Evolutionary conservation across 2,113 vertebrate species (phyloP).

Genomic region (Paedocypris sp.): DNA sequence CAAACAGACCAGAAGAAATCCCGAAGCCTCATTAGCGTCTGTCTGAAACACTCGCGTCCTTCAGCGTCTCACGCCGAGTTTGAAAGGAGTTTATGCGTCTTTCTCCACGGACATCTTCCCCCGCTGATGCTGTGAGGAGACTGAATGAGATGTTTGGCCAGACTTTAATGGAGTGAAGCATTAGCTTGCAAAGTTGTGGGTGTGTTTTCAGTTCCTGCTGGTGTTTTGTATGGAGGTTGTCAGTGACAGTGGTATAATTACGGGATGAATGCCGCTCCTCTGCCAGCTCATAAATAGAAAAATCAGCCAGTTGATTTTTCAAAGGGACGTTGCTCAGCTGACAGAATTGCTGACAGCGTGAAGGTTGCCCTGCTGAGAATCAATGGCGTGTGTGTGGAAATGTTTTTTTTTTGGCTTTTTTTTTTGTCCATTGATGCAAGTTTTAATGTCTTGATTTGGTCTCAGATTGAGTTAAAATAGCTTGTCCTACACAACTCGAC

Average conservation of each 20-base stretch:
- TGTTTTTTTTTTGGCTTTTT: conserved; percentile 26
- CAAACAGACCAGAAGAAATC: conserved; percentile 11
- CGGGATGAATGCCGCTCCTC: conserved; percentile 22
- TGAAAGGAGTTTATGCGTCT: conserved; percentile 13
- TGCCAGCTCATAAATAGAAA: conserved; percentile 34
- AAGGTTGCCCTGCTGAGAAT: conserved; percentile 6
- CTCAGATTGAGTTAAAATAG: conserved; percentile 1
- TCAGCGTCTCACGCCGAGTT: neutral
- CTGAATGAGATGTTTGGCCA: neutral
- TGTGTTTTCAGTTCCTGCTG: conserved; percentile 25
- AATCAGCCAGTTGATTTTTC: conserved; percentile 25
- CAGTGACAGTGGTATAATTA: conserved; percentile 30
- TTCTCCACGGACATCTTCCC: conserved; percentile 11
- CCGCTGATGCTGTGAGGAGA: conserved; percentile 20
- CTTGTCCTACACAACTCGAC: neutral
- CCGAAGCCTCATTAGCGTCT: conserved; percentile 11
- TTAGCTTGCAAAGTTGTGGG: conserved; percentile 19
- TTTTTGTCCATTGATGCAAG: conserved; percentile 17
- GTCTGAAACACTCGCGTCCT: conserved; percentile 20
- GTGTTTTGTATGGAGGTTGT: conserved; percentile 32
- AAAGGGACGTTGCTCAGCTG: conserved; percentile 27
- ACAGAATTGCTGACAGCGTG: conserved; percentile 20
- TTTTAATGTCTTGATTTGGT: conserved; percentile 13
- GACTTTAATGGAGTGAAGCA: neutral
- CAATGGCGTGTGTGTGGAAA: neutral